A percentile compares a stretch with the other conserved stretches of the same genome.
Evolutionary conservation across 2,797 vertebrate genomes (phyloP).

Genomic region (Linurgus olivaceus): DNA sequence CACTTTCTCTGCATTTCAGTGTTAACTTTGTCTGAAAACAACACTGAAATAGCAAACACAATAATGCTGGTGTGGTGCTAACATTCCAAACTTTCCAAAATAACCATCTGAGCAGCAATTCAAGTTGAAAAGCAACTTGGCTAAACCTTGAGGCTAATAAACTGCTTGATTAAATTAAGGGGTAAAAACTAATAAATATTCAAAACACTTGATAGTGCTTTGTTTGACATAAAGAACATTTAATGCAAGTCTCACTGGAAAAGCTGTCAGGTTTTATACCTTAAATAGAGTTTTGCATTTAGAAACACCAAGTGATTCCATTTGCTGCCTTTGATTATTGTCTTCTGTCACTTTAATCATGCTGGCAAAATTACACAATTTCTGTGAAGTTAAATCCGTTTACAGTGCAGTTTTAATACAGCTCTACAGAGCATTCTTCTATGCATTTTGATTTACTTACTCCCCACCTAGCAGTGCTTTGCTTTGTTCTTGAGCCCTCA

Average conservation of each 20-base stretch:
- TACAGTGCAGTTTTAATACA: constrained; percentile 67
- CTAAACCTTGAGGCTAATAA: constrained; percentile 63
- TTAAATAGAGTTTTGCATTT: constrained; percentile 68
- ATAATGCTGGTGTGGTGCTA: not conserved
- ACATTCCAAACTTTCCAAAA: constrained; percentile 59
- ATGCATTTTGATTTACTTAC: constrained; percentile 61
- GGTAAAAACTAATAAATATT: constrained; percentile 74
- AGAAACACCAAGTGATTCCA: constrained; percentile 59
- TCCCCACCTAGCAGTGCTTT: constrained; percentile 59
- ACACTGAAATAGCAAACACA: constrained; percentile 34
- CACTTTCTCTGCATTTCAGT: constrained; percentile 26
- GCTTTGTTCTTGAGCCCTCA: constrained; percentile 66
- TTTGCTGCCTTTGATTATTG: constrained; percentile 66
- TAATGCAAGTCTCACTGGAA: constrained; percentile 60
- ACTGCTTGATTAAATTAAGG: constrained; percentile 71
- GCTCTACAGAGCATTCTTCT: constrained; percentile 45
- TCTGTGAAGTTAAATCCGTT: constrained; percentile 68
- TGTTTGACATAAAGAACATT: constrained; percentile 67
- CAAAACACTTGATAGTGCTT: constrained; percentile 71
- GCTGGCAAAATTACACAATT: constrained; percentile 62
- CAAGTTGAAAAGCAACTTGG: constrained; percentile 64
- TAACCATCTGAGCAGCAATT: constrained; percentile 61
- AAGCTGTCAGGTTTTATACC: constrained; percentile 66
- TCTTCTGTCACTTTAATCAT: constrained; percentile 69
- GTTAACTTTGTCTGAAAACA: constrained; percentile 52